These are phyloP conservation scores for Ciconia maguari DNA, from an alignment of 2,113 vertebrate species.

Conservation along the genomic window DNA sequence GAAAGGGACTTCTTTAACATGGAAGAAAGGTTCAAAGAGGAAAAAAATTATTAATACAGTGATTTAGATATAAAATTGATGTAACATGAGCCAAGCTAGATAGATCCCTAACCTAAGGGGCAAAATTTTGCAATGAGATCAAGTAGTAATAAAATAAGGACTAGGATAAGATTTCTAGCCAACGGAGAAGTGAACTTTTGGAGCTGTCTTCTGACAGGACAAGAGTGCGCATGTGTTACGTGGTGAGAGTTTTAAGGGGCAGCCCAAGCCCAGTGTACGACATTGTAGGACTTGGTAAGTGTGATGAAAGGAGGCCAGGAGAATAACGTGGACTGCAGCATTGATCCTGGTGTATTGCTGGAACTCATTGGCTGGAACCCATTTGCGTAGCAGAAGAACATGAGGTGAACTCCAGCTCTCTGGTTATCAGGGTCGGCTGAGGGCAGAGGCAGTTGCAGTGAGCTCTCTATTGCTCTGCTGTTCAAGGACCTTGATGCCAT, in stretches of 20 bases:
- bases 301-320: background rate
- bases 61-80: background rate
- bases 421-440: background rate
- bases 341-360: background rate
- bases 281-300: background rate
- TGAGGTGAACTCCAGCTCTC: background rate
- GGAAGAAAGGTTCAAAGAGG: background rate
- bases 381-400: background rate
- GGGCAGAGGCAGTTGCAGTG: background rate
- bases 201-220: background rate
- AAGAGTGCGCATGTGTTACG: rapidly evolving
- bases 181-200: background rate
- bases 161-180: background rate
- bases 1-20: background rate
- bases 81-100: background rate
- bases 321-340: background rate
- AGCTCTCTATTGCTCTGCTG: background rate
- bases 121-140: background rate
- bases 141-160: background rate
- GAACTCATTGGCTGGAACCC: background rate
- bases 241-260: background rate
- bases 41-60: background rate
- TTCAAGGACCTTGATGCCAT: background rate
- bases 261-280: background rate
- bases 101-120: background rate